Evolutionary conservation across 2,113 vertebrate species (phyloP), one percentile per base, ranked within the genome.

Genomic region (Scatophagus argus): DNA sequence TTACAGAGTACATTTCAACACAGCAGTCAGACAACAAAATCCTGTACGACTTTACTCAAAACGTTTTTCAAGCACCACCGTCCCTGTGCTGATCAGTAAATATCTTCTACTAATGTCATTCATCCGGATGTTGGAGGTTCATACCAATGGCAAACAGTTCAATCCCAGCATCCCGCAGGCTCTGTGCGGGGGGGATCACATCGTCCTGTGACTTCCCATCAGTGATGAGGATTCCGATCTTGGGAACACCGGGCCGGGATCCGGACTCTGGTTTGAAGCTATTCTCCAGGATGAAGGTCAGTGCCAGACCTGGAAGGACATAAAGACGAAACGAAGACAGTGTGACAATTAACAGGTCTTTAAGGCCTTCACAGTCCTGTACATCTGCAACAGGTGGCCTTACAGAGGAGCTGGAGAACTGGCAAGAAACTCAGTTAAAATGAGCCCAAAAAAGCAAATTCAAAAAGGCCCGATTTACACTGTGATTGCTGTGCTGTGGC

Each of bases 161-260:
- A 1, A 99, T 96, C 32, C 97, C 98, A 17, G 96, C 95, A 0
- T 97, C 95, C 71, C 94, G 94, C 5, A 99, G 94, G 63, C 94
- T 97, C 90, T 93, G 95, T 0, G 98, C 97, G 0, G 98, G 96
- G 3, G 96, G 95, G 0, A 96, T 95, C 39, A 99, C 96, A 31
- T 99, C 98, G 69, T 99, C 98, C 89, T 99, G 98, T 25, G 98
- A 99, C 77, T 99, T 99, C 38, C 98, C 98, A 77, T 99, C 98
- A 0, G 98, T 99, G 94, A 99, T 96, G 64, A 99, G 91, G 81
- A 99, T 98, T n/a, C 96, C 98, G 0, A 99, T 96, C 94, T 98
- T 99, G 80, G 98, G 96, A 27, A 99, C 95, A 0, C 94, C 95
- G 3, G 93, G 65, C 69, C 98, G 95, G 80, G 97, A 94, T 54